Evolutionary conservation across 2,113 vertebrate genomes (phyloP).

Genomic region (Chaetodon auriga): DNA sequence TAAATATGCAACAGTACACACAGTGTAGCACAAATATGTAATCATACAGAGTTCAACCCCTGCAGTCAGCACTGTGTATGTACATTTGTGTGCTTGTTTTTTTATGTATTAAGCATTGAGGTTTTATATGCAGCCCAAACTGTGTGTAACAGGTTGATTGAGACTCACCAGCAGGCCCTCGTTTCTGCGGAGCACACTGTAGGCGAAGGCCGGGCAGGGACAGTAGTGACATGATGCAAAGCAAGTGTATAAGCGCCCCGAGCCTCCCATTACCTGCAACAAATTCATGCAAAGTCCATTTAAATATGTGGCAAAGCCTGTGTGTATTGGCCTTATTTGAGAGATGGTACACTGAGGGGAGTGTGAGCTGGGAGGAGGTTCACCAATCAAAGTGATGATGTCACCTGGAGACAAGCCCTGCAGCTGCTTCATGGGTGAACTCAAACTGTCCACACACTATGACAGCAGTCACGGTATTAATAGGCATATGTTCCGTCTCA

Average conservation of each 20-base stretch:
- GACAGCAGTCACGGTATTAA: neutral
- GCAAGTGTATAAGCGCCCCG: conserved; percentile 90
- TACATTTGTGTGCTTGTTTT: neutral
- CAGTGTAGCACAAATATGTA: neutral
- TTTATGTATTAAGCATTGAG: no score
- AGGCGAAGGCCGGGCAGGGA: conserved; percentile 91
- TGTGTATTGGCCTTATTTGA: neutral
- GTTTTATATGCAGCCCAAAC: neutral
- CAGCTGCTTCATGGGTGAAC: conserved; percentile 26
- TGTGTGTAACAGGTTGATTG: neutral
- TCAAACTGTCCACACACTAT: conserved; percentile 1
- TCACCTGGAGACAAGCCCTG: neutral
- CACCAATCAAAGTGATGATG: neutral
- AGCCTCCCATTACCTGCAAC: conserved; percentile 90
- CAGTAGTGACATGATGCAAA: conserved; percentile 94
- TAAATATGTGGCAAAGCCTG: neutral
- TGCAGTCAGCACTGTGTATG: neutral
- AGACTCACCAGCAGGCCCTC: conserved; percentile 90
- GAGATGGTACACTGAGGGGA: neutral
- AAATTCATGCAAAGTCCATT: conserved; percentile 37
- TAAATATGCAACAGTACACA: conserved; percentile 13
- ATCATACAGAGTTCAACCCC: neutral
- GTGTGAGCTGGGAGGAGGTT: neutral
- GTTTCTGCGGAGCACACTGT: conserved; percentile 88
- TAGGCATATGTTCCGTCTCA: neutral